A percentile compares a stretch with the other conserved stretches of the same genome.
phyloP scores from a whole-genome alignment of 37 sponge, comb jelly and placozoan species.

The Ephydatia muelleri region DNA sequence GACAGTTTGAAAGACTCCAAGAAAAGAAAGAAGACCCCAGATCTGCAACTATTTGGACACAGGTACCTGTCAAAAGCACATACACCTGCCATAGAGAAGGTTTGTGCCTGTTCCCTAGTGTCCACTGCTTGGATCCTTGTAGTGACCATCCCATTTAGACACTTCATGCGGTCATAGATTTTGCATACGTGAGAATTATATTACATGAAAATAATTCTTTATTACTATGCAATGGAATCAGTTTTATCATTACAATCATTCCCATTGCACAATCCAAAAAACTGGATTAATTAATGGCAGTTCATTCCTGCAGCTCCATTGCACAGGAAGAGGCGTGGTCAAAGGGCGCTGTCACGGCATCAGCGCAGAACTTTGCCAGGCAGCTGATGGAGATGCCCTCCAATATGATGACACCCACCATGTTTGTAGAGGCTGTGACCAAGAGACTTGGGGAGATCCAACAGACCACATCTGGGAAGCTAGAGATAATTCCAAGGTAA shows the following conservation, averaged over 20 bases:
- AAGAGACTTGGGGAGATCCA: slow-evolving; percentile 9
- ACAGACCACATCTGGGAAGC: background rate
- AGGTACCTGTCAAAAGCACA: slow-evolving; percentile 8
- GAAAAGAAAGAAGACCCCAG: slow-evolving; percentile 11
- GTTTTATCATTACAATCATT: background rate
- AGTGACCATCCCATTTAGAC: background rate
- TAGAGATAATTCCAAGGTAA: slow-evolving; percentile 19
- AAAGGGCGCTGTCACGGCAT: slow-evolving; percentile 59
- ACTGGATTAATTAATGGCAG: background rate
- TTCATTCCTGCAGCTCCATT: background rate
- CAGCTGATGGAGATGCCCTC: slow-evolving; percentile 85
- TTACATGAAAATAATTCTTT: too few relatives aligned
- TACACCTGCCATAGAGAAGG: too few relatives aligned
- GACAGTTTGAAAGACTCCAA: slow-evolving; percentile 60
- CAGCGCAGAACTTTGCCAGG: slow-evolving; percentile 90
- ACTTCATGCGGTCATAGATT: background rate
- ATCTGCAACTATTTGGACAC: background rate
- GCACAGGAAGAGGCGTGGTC: slow-evolving; percentile 46
- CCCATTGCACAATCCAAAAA: background rate
- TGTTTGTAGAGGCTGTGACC: slow-evolving; percentile 75
- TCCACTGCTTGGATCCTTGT: background rate
- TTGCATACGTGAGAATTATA: too few relatives aligned
- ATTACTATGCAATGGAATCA: too few relatives aligned
- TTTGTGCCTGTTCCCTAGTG: too few relatives aligned
- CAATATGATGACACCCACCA: slow-evolving; percentile 85